Base-by-base conservation (phyloP, 2,113 vertebrate species). In the Shinisaurus crocodilurus region DNA sequence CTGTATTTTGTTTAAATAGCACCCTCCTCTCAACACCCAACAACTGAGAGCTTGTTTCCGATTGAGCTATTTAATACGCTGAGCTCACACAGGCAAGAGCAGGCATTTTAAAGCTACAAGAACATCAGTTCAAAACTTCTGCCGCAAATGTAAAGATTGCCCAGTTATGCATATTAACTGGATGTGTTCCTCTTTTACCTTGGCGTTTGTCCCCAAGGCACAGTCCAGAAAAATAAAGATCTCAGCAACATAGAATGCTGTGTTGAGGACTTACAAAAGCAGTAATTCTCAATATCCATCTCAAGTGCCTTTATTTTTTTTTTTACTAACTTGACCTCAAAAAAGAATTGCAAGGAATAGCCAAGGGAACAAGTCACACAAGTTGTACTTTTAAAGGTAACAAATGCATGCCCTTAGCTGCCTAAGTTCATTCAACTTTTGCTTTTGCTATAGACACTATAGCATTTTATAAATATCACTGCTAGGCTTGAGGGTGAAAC, bases 261-360 rank as follows among this genome's bases (percentile, higher is more conserved):
- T 20, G 7, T 43, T 13, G n/a, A 57, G 48, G 13, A 82, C 43
- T 48, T 82, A 34, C 32, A 45, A 81, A 54, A 83, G 27, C 34
- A 76, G 48, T 3, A 60, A 79, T 77, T 27, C 48, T 87, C 72
- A 67, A 67, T 12, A 67, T 77, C 70, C 25, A 75, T 16, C 34
- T 37, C 70, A 79, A 37, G 18, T 37, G 3, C 57, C 48, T 7
- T 7, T 7, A 3, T 7, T 15, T 15, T 43, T 77, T 23, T 32
- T 72, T 57, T 13, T 72, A 83, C 70, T 16, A 80, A 18, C 20
- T 40, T 23, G 32, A 5, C 16, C 6, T 86, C 27, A 16, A 34
- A 60, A 79, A 85, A 65, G 20, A 85, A 91, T 70, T 76, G 20
- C 32, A 83, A 65, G 54, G 32, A 89, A 89, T 3, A 40, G 45